These are phyloP conservation scores for Arothron firmamentum DNA, from an alignment of 2,113 vertebrate genomes.

Conservation along the genomic window DNA sequence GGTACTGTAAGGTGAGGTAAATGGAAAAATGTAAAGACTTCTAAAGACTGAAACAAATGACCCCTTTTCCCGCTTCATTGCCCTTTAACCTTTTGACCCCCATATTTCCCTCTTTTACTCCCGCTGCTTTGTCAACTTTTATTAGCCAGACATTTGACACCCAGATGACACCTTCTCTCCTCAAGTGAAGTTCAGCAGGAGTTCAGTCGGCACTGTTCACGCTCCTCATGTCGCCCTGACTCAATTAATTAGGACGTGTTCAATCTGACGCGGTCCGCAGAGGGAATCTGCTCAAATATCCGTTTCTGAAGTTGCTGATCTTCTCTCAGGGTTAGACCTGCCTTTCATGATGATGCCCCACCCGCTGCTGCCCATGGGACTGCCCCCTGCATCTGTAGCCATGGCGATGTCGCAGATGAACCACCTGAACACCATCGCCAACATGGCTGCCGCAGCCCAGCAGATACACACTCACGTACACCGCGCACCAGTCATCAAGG, in stretches of 20 bases:
- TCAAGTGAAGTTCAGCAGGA: slow-evolving; percentile 43
- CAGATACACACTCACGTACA: slow-evolving; percentile 69
- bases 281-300: no score
- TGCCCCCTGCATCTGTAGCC: slow-evolving; percentile 92
- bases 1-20: background rate
- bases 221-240: background rate
- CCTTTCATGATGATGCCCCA: slow-evolving; percentile 98
- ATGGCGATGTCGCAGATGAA: slow-evolving; percentile 99
- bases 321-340: slow-evolving; percentile 85
- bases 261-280: no score
- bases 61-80: slow-evolving; percentile 4
- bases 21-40: background rate
- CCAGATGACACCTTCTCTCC: slow-evolving; percentile 23
- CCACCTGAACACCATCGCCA: slow-evolving; percentile 93
- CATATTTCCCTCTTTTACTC: slow-evolving; percentile 7
- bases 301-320: no score
- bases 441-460: slow-evolving; percentile 92
- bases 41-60: background rate
- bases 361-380: slow-evolving; percentile 69
- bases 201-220: slow-evolving; percentile 8
- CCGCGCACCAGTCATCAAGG: slow-evolving; percentile 72
- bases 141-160: slow-evolving; percentile 42
- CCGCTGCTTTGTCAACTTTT: slow-evolving; percentile 34
- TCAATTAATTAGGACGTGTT: background rate
- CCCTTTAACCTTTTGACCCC: slow-evolving; percentile 30